These are phyloP conservation scores for Dioctria rufipes DNA, from an alignment of 2,888 invertebrate genomes.

Conservation along the genomic window DNA sequence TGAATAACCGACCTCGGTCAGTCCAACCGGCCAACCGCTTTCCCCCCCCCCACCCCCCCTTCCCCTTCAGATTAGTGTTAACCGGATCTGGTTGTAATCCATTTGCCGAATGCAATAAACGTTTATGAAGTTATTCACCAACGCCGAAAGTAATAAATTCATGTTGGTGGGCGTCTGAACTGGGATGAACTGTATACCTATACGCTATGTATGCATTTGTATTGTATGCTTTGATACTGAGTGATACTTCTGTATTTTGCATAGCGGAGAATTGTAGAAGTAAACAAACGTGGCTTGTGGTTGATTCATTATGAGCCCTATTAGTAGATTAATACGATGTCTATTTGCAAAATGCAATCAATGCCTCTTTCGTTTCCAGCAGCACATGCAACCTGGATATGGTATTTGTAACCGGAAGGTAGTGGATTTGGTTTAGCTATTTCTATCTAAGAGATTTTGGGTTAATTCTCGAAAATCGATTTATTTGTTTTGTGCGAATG, in stretches of 20 bases:
- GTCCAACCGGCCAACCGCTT: no score
- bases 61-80: constrained; percentile 40
- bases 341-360: constrained; percentile 48
- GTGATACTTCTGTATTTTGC: constrained; percentile 35
- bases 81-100: constrained; percentile 47
- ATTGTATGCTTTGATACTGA: no score
- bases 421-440: background rate
- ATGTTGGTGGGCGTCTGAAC: constrained; percentile 27
- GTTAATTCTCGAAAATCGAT: constrained; percentile 6
- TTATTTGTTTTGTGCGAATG: background rate
- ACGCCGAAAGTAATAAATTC: constrained; percentile 50
- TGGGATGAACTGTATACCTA: constrained; percentile 5
- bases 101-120: constrained; percentile 51
- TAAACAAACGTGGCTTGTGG: constrained; percentile 51
- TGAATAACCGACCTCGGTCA: constrained; percentile 14
- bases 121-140: constrained; percentile 53
- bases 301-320: constrained; percentile 54
- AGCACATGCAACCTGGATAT: background rate
- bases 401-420: background rate
- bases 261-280: constrained; percentile 21
- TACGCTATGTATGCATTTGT: background rate
- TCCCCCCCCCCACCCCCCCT: no score
- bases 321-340: constrained; percentile 50
- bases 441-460: constrained; percentile 8
- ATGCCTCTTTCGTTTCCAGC: constrained; percentile 35